These are phyloP conservation scores for Chrysogorgia sp. DNA, from an alignment of 92 coral and sea anemone genomes.

Conservation along the genomic window DNA sequence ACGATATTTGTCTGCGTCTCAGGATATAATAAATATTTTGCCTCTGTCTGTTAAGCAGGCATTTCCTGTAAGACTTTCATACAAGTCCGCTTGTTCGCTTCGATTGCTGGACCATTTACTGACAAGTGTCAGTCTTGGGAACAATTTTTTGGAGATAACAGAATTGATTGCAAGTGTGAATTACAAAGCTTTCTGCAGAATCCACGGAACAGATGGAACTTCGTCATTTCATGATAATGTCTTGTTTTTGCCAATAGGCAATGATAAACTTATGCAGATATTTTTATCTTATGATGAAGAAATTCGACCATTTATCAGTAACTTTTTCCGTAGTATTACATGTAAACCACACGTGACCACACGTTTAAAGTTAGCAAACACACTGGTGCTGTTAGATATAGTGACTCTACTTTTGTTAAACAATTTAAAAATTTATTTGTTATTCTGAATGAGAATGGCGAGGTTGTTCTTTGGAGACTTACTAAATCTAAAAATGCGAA, in stretches of 20 bases:
- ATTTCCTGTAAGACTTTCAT: too few species aligned
- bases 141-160: conserved; percentile 41
- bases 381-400: not conserved
- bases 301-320: conserved; percentile 17
- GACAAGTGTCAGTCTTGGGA: too few species aligned
- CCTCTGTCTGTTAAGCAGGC: not conserved
- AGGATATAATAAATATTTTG: conserved; percentile 31
- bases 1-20: conserved; percentile 31
- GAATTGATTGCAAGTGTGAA: conserved; percentile 25
- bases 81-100: conserved; percentile 32
- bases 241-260: conserved; percentile 51
- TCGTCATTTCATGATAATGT: conserved; percentile 48
- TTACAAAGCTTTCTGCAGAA: conserved; percentile 31
- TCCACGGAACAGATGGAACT: conserved; percentile 14
- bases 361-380: conserved; percentile 58
- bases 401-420: not conserved
- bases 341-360: too few species aligned
- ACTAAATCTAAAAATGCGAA: conserved; percentile 37
- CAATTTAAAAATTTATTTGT: not conserved
- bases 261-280: conserved; percentile 71
- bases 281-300: conserved; percentile 58
- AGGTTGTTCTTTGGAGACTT: conserved; percentile 60
- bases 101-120: conserved; percentile 47
- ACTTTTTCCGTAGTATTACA: conserved; percentile 10
- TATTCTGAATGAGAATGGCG: conserved; percentile 55